Percentiles rank a stretch among this genome's conserved stretches.
Conservation (phyloP, 2,113 vertebrate species). For the Poecile atricapillus region DNA sequence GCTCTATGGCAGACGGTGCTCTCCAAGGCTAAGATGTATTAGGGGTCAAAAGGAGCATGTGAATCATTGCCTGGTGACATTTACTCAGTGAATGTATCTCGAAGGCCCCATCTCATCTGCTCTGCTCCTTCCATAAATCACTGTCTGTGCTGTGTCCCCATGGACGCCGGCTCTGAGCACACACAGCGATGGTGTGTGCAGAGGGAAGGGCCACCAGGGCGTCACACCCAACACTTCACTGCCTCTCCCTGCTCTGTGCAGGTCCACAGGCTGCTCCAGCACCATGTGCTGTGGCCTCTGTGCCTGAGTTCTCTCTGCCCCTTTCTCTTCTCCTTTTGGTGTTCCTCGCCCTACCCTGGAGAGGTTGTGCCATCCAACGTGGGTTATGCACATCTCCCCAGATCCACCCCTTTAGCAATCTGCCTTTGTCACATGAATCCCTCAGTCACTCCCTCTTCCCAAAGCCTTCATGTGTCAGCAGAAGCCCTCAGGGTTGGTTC, state of each 20-base stretch:
- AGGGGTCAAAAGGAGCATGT: constrained; percentile 17
- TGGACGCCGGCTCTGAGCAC: neutral
- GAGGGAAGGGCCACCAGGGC: neutral
- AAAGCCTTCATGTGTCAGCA: neutral
- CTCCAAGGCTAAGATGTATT: neutral
- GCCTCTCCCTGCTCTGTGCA: neutral
- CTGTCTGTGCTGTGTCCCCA: neutral
- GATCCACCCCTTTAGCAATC: accelerated
- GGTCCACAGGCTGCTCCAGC: neutral
- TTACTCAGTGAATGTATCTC: neutral
- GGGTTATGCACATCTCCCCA: neutral
- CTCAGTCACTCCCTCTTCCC: neutral
- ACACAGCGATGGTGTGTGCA: accelerated
- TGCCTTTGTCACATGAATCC: neutral
- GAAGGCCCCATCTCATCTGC: constrained; percentile 11
- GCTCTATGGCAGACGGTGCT: neutral
- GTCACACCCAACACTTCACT: accelerated
- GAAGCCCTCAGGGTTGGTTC: neutral
- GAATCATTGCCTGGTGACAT: constrained; percentile 14
- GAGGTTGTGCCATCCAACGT: accelerated
- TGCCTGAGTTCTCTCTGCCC: neutral
- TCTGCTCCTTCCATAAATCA: constrained; percentile 24
- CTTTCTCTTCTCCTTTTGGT: neutral
- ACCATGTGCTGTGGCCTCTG: neutral
- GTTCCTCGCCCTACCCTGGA: neutral